Evolutionary conservation across 2,113 vertebrate genomes (phyloP), one percentile per base, ranked within the genome.

Genomic region (Perca flavescens): DNA sequence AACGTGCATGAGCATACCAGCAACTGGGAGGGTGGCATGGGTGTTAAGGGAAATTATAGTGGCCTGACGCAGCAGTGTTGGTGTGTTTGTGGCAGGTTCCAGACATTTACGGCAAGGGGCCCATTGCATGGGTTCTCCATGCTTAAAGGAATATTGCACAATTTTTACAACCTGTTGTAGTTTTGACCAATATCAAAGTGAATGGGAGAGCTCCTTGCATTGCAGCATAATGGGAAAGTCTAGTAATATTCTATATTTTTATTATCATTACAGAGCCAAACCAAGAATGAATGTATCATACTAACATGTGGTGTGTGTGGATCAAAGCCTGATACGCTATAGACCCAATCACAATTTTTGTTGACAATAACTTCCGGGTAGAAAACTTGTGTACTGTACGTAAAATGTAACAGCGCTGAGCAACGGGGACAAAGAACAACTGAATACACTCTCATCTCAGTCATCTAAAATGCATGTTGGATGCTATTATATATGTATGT

Each of bases 41-140:
- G 12, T 71, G 34, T 63, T 71, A 47, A 46, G 47, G 63, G 22
- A 75, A 62, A 62, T 75, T 22, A 69, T 10, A 53, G 71, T 53
- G 63, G 12, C 79, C 31, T 73, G 81, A 78, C 21, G 36, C 62
- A 49, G 56, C 19, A 25, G 36, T 47, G n/a, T 61, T 60, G 69
- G 25, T 79, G 47, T 28, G 10, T 78, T 52, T 80, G 60, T 71
- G 63, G 52, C 57, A n/a, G 71, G 43, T 74, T 57, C 58, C 57
- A 47, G 22, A 57, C 47, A 68, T 56, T 63, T 74, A 34, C 12
- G 63, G 17, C 22, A 25, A 64, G 58, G 50, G 7, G n/a, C 40
- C 36, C 6, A 50, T 13, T 16, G 43, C 36, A 25, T 47, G 11
- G 5, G 56, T 22, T 43, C 13, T 12, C 52, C 19, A 36, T 46